Conservation (phyloP, 2,797 vertebrate genomes). For the Falco rusticolus region DNA sequence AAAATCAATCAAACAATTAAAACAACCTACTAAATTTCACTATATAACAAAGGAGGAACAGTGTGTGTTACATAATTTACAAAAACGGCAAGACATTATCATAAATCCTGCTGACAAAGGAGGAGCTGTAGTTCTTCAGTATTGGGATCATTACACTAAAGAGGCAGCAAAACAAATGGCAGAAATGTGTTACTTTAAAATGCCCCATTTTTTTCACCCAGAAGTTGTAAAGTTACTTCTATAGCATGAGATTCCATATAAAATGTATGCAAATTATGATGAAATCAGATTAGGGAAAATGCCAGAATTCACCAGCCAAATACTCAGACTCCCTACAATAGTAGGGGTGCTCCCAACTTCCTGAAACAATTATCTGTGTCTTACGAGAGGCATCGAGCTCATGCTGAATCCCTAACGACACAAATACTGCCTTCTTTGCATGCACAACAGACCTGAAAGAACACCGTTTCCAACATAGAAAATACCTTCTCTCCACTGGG, state of each 20-base stretch:
- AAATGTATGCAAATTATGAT: neutral
- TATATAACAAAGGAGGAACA: constrained; percentile 67
- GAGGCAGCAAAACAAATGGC: constrained; percentile 57
- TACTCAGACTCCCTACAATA: neutral
- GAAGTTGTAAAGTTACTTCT: constrained; percentile 20
- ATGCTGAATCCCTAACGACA: neutral
- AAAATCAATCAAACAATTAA: constrained; percentile 75
- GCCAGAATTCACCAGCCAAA: neutral
- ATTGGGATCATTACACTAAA: constrained; percentile 54
- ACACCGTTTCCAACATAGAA: neutral
- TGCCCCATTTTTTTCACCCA: neutral
- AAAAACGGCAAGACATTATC: constrained; percentile 68
- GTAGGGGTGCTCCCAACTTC: neutral
- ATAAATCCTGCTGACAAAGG: constrained; percentile 73
- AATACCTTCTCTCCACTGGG: constrained; percentile 21
- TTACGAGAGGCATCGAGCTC: neutral
- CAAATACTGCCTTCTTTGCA: constrained; percentile 20
- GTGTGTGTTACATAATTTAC: constrained; percentile 75
- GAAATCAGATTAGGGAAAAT: neutral
- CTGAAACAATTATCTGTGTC: constrained; percentile 14
- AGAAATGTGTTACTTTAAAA: constrained; percentile 40
- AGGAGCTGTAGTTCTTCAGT: constrained; percentile 61
- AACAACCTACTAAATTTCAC: constrained; percentile 75
- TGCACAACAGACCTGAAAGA: neutral
- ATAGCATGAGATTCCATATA: neutral